A percentile compares a stretch with the other conserved stretches of the same genome.
These are phyloP conservation scores for Cardiocondyla obscurior DNA, from an alignment of 1,140 invertebrate species.

Conservation along the genomic window DNA sequence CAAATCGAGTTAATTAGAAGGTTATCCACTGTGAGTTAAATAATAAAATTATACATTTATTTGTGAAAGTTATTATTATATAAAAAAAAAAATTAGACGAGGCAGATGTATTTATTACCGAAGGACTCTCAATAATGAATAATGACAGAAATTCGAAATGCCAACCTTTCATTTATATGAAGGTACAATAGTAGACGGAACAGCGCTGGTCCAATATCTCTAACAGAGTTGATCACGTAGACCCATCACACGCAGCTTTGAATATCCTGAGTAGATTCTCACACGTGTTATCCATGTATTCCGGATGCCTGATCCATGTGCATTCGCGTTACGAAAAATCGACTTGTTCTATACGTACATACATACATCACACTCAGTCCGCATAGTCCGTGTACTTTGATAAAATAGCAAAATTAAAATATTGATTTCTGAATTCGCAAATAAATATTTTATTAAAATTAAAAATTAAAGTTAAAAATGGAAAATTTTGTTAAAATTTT, in stretches of 20 bases:
- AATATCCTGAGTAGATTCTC: not conserved
- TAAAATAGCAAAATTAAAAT: not conserved
- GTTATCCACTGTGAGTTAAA: no score
- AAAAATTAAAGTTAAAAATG: not conserved
- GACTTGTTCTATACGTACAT: not conserved
- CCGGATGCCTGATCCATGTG: not conserved
- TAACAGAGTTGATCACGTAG: conserved; percentile 1
- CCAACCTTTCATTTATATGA: not conserved
- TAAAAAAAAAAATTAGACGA: not conserved
- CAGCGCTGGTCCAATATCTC: not conserved
- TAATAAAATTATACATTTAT: no score
- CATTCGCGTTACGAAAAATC: not conserved
- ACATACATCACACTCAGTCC: not conserved
- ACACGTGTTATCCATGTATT: conserved; percentile 8
- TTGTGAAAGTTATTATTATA: no score
- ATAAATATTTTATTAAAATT: not conserved
- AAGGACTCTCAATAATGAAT: no score
- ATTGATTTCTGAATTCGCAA: not conserved
- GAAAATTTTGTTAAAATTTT: not conserved
- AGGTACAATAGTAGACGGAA: not conserved
- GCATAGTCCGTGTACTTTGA: not conserved
- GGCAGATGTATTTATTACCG: not conserved
- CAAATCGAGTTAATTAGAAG: not conserved
- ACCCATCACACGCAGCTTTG: not conserved
- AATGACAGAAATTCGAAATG: not conserved